Evolutionary conservation across 2,113 vertebrate genomes (phyloP).

Genomic region (Leptodactylus fuscus): DNA sequence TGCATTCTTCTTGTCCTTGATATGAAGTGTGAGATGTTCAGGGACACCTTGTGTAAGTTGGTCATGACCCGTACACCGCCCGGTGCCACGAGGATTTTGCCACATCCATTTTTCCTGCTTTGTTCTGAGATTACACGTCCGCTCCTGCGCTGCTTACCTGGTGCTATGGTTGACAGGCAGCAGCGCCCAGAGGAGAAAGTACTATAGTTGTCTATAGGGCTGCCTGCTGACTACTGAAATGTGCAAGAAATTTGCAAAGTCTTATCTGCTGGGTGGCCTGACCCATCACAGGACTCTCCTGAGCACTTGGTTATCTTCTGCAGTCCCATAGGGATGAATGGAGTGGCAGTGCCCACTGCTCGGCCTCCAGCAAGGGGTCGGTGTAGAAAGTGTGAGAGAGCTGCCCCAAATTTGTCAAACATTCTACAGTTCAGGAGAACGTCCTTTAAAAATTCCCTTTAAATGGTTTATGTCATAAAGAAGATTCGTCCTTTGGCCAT

Average conservation of each 20-base stretch:
- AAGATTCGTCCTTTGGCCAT: no score
- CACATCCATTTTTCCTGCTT: background rate
- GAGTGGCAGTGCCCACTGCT: no score
- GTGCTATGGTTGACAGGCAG: background rate
- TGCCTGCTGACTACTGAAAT: background rate
- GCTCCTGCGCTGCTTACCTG: background rate
- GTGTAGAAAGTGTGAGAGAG: no score
- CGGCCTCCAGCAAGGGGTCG: no score
- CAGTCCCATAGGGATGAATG: no score
- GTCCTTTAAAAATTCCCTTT: no score
- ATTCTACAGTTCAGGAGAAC: no score
- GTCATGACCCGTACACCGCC: background rate
- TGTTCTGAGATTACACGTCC: background rate
- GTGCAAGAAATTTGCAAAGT: background rate
- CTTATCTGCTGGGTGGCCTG: no score
- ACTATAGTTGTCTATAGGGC: background rate
- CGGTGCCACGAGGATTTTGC: background rate
- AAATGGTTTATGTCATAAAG: no score
- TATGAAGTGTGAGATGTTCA: background rate
- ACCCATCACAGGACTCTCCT: no score
- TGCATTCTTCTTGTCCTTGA: background rate
- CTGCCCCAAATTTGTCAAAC: no score
- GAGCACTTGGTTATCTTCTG: no score
- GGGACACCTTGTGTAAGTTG: background rate
- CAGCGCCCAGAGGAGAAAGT: background rate